Percentiles rank a stretch among this genome's conserved stretches.
Evolutionary conservation across 2,888 invertebrate species (phyloP).

Genomic region (Calameuta pallipes): DNA sequence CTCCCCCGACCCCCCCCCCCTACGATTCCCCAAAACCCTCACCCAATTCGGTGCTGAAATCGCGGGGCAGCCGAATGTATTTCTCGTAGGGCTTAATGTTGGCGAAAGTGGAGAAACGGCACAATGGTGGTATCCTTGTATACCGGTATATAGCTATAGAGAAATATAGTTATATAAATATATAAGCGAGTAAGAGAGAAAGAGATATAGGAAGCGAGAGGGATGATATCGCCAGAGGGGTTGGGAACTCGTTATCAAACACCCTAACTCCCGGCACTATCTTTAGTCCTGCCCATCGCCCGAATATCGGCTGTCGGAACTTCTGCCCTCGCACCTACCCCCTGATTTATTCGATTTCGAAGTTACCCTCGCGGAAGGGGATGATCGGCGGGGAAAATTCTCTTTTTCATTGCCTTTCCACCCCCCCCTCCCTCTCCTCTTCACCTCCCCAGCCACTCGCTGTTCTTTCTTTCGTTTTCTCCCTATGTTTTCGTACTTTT

Average conservation of each 20-base stretch:
- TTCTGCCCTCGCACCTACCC: constrained; percentile 21
- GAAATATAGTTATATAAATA: not conserved
- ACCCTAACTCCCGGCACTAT: constrained; percentile 27
- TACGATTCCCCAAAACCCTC: constrained; percentile 24
- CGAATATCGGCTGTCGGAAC: constrained; percentile 34
- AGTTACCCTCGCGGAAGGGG: not conserved
- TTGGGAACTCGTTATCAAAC: constrained; percentile 34
- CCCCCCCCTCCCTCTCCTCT: not conserved
- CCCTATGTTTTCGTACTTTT: constrained; percentile 15
- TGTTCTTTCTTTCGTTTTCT: constrained; percentile 12
- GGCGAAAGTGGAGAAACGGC: constrained; percentile 34
- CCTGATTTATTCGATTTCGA: constrained; percentile 35
- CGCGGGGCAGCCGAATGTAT: constrained; percentile 36
- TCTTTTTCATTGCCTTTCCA: constrained; percentile 3
- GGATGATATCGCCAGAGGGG: constrained; percentile 11
- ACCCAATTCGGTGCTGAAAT: constrained; percentile 27
- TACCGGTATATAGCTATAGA: not conserved
- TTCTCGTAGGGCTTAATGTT: constrained; percentile 42
- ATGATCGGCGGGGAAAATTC: not conserved
- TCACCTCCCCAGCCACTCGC: not conserved
- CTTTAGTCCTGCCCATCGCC: constrained; percentile 20
- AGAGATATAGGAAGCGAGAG: not conserved
- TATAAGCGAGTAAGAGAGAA: not conserved
- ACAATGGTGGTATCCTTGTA: constrained; percentile 24
- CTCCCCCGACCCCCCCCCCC: constrained; percentile 7